Conservation (phyloP, 2,113 vertebrate genomes). For the Chauna torquata region DNA sequence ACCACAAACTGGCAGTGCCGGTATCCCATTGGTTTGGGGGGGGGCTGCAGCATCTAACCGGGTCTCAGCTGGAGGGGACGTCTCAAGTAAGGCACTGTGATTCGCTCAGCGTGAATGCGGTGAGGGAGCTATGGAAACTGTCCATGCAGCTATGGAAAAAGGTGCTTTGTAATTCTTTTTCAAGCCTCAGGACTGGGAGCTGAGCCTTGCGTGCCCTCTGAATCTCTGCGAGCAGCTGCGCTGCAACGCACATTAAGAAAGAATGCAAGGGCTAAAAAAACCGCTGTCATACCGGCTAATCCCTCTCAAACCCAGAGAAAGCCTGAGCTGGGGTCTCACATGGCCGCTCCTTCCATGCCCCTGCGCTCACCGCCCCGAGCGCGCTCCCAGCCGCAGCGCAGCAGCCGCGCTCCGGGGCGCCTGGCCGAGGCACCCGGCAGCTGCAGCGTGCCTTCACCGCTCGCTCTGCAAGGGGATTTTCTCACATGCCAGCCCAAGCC, state of each 20-base stretch:
- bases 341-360: background rate
- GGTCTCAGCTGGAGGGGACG: background rate
- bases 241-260: background rate
- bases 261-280: background rate
- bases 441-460: rapidly evolving
- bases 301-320: background rate
- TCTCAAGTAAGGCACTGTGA: background rate
- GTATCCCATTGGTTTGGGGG: rapidly evolving
- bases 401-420: background rate
- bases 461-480: background rate
- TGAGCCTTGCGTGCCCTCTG: background rate
- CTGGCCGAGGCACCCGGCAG: background rate
- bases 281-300: background rate
- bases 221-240: background rate
- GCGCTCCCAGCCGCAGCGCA: rapidly evolving
- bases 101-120: rapidly evolving
- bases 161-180: background rate
- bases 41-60: background rate
- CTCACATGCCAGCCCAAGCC: background rate
- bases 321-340: background rate
- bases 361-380: rapidly evolving
- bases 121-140: background rate
- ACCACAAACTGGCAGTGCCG: background rate
- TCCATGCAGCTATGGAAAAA: background rate
- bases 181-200: background rate